phyloP scores from a whole-genome alignment of 2,888 invertebrate species.

The Camponotus fellah region DNA sequence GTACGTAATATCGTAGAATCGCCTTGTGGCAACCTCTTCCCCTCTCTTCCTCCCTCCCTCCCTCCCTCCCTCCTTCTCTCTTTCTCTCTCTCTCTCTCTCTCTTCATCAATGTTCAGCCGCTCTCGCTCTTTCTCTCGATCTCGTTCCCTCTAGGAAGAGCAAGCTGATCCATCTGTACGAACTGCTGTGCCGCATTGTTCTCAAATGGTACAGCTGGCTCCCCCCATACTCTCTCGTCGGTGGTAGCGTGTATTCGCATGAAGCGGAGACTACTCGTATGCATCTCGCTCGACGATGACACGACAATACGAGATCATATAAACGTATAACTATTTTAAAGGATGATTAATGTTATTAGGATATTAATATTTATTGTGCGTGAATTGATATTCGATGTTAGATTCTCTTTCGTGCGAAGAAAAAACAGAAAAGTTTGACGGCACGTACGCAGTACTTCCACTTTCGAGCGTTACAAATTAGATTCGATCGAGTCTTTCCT shows the following conservation, averaged over 20 bases:
- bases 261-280: slow-evolving; percentile 50
- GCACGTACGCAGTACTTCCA: neutral
- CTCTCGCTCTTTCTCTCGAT: slow-evolving; percentile 37
- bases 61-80: neutral
- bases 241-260: slow-evolving; percentile 39
- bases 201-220: slow-evolving; percentile 76
- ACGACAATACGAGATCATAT: slow-evolving; percentile 33
- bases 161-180: slow-evolving; percentile 68
- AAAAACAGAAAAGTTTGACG: neutral
- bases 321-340: slow-evolving; percentile 26
- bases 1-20: slow-evolving; percentile 57
- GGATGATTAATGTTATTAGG: slow-evolving; percentile 5
- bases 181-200: slow-evolving; percentile 77
- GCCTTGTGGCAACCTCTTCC: slow-evolving; percentile 51
- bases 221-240: slow-evolving; percentile 61
- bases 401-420: neutral
- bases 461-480: slow-evolving; percentile 22
- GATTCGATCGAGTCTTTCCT: slow-evolving; percentile 33
- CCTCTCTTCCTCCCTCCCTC: neutral
- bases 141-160: slow-evolving; percentile 67
- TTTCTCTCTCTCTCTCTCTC: slow-evolving; percentile 37
- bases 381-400: neutral
- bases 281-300: slow-evolving; percentile 59
- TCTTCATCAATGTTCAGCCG: neutral
- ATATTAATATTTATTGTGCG: neutral